Base-by-base conservation (phyloP, 2,113 vertebrate species). In the Corythaeola cristata region DNA sequence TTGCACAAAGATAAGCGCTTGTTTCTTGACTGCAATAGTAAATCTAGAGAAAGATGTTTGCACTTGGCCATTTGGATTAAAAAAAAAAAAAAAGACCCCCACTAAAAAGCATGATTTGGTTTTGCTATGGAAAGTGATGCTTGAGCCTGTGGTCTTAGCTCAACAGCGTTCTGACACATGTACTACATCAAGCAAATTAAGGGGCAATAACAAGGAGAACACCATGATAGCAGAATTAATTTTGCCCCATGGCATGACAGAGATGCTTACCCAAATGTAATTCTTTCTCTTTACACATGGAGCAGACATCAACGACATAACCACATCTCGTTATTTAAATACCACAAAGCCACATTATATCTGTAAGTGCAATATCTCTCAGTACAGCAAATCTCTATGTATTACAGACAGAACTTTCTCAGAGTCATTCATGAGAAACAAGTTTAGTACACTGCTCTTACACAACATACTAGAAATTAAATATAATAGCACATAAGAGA, bases 381-480 rank as follows among this genome's bases (percentile, higher is more conserved):
- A 72, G 69, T 17, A 79, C 60, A 72, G 66, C 0, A 0, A 37
- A 52, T 67, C 53, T 41, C 68, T 66, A 4, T 19, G 21, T 49
- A 37, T 35, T 56, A 85, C 39, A 82, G 77, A 73, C 85, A 44
- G 39, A 85, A 82, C 69, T 82, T 82, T 84, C 89, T 74, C 79
- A 8, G 74, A 88, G 69, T 66, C 77, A 88, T 76, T 88, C 76
- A 94, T 32, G 74, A 95, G 92, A 73, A 78, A 94, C 85, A 41
- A 79, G 66, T 78, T 92, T 52, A 81, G 94, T 44, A 75, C 33
- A 22, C 88, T 79, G 53, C 66, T 93, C 89, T 95, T 96, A 94
- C 66, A 82, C 89, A 96, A 93, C 89, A 28, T n/a, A 64, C 62
- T 68, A 89, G 91, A 89, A 96, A 94, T 87, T 92, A 95, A 92